Base-by-base conservation (phyloP, 2,113 vertebrate species). In the Melanerpes formicivorus region DNA sequence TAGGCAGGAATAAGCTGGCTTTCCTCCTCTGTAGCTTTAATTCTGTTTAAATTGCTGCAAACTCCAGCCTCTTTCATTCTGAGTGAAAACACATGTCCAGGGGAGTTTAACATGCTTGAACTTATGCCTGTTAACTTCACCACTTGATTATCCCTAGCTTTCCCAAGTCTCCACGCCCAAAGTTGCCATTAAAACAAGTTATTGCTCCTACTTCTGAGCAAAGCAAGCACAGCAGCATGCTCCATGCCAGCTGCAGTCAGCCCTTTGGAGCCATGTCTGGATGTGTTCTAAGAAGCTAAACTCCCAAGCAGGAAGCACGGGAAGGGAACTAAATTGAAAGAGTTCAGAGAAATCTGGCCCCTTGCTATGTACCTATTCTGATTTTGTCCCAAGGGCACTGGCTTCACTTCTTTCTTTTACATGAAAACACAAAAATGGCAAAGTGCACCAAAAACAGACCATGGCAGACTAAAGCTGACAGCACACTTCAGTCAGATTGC, bases 31-130 rank as follows among this genome's bases (percentile, higher is more conserved):
- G 83, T 52, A 87, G 70, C 34, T 15, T 92, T 95, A 96, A 95
- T 95, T 95, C 93, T 88, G 48, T 86, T 96, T 90, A 90, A 96
- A 96, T 93, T 96, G 92, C 80, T 80, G 62, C 83, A 88, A 96
- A 95, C 95, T 81, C 82, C 34, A 50, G 55, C 37, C 34, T 90
- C 77, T 94, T 88, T 25, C 91, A 79, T 93, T 72, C 74, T 93
- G 85, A 95, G 85, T 95, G 90, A 83, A 96, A 96, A 95, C 95
- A 96, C 63, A 93, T 96, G 95, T 95, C 66, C 4, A 4, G 75
- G 80, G 80, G 15, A 84, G 73, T 93, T 86, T 86, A 95, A 90
- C 9, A 0, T 79, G 80, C 62, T 93, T 94, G 82, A 95, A 93
- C 77, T 84, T 75, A 64, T 11, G 80, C 88, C 70, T 95, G 63